Evolutionary conservation across 2,888 invertebrate genomes (phyloP), one percentile per base, ranked within the genome.

Genomic region (Achlya flavicornis): DNA sequence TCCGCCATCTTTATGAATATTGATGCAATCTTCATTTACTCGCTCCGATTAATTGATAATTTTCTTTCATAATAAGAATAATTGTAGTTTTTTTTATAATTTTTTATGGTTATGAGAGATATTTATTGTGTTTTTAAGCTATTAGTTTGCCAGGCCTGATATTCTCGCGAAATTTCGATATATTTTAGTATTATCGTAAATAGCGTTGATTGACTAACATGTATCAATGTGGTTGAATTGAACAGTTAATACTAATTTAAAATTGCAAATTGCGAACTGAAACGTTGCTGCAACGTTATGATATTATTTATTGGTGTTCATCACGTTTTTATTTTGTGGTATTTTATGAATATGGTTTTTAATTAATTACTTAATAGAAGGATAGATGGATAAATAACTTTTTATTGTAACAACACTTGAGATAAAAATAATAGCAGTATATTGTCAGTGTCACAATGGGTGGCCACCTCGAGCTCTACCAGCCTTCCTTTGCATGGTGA

Each of bases 11-110:
- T 87, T 83, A 92, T 92, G 85, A 91, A 92, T 92, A 93, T 91
- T 92, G 88, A 92, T 92, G 90, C 87, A 90, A 90, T 89, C 85
- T 86, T 82, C 81, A 83, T 84, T 81, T 84, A 77, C 84, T 86
- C 86, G 90, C 90, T 89, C 89, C 90, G 89, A 92, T 92, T 86
- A 86, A 87, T 90, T 78, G 85, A 72, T 72, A 79, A 86, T 41
- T 85, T 86, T 85, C 81, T 89, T 86, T 88, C 83, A 80, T 83
- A 86, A 87, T 78, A 80, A 73, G 73, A 83, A 85, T 87, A 84
- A 76, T 78, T 81, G 76, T 78, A 80, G 76, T 58, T 62, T 71
- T 46, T 72, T 71, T 74, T 73, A 75, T 68, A 4, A 1, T 70
- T 65, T 68, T 64, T 66, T 73, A 75, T 74, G 70, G 77, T 75